These are phyloP conservation scores for Hormaphis cornu DNA, from an alignment of 1,140 invertebrate species.

Conservation along the genomic window DNA sequence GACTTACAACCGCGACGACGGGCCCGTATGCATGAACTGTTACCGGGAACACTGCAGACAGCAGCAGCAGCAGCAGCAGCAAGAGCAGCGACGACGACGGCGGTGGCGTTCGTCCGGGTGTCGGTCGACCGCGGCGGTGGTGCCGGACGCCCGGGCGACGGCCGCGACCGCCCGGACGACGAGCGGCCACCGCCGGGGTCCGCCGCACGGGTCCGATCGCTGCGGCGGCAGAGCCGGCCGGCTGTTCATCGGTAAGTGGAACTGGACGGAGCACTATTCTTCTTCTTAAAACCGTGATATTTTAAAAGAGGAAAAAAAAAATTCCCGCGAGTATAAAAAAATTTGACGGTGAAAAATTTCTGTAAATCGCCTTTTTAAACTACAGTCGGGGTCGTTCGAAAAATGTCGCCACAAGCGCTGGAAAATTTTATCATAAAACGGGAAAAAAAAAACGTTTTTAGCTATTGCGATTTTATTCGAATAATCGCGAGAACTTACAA, in stretches of 20 bases:
- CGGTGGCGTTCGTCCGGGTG: background rate
- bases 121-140: background rate
- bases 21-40: background rate
- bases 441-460: too few relatives aligned
- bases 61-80: too few relatives aligned
- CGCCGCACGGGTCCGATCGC: background rate
- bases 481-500: too few relatives aligned
- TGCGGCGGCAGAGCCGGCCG: background rate
- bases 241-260: slow-evolving; percentile 14
- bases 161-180: background rate
- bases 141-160: background rate
- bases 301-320: background rate
- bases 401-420: too few relatives aligned
- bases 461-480: too few relatives aligned
- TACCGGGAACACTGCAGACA: slow-evolving; percentile 12
- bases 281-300: background rate
- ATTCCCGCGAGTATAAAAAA: too few relatives aligned
- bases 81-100: background rate
- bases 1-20: too few relatives aligned
- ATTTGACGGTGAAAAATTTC: too few relatives aligned
- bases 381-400: too few relatives aligned
- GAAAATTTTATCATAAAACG: too few relatives aligned
- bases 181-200: background rate
- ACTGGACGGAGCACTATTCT: too few relatives aligned
- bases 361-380: too few relatives aligned